Conservation (phyloP, 92 coral and sea anemone species). For the Epizoanthus rinbou region DNA sequence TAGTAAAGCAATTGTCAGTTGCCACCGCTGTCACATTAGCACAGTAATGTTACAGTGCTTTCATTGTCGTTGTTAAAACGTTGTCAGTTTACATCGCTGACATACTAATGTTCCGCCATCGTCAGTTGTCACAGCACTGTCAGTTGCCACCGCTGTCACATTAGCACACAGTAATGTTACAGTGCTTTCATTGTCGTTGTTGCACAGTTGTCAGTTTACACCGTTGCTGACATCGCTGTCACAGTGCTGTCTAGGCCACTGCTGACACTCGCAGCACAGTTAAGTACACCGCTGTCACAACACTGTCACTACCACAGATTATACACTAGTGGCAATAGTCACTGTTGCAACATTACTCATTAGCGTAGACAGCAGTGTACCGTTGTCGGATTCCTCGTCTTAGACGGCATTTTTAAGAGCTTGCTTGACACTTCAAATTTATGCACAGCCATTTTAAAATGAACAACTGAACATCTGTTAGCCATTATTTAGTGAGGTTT, state of each 20-base stretch:
- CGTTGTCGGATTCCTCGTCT: too few species aligned
- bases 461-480: conserved; percentile 12
- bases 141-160: conserved; percentile 23
- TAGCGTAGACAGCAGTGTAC: neutral
- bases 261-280: conserved; percentile 14
- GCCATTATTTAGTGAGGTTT: conserved; percentile 23
- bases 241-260: conserved; percentile 1
- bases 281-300: conserved; percentile 8
- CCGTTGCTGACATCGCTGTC: conserved; percentile 11
- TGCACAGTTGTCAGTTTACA: conserved; percentile 14
- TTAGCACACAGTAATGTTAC: conserved; percentile 19
- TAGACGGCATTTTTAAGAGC: too few species aligned
- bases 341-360: conserved; percentile 18
- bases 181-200: conserved; percentile 20
- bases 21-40: conserved; percentile 18
- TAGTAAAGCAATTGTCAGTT: conserved; percentile 21
- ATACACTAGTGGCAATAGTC: conserved; percentile 23
- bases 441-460: conserved; percentile 17
- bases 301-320: conserved; percentile 17
- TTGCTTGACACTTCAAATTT: conserved; percentile 18
- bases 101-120: conserved; percentile 24
- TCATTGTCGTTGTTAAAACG: conserved; percentile 9
- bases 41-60: conserved; percentile 1
- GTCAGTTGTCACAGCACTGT: conserved; percentile 27
- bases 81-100: conserved; percentile 11